Percentiles rank a stretch among this genome's conserved stretches.
These are phyloP conservation scores for Dolichallabes microphthalmus DNA, from an alignment of 2,113 vertebrate genomes.

Conservation along the genomic window DNA sequence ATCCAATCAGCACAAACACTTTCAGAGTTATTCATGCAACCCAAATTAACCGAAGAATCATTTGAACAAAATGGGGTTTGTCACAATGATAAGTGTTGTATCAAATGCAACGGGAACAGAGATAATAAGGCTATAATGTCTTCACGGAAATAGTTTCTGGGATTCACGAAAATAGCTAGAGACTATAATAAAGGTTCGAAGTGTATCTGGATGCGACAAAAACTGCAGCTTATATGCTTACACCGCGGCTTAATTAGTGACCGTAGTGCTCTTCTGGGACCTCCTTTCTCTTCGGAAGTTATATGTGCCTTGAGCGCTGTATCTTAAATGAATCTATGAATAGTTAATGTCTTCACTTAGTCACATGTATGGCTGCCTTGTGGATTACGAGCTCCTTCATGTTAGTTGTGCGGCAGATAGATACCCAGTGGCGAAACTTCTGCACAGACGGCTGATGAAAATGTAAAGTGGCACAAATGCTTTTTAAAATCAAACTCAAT, in stretches of 20 bases:
- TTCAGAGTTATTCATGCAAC: background rate
- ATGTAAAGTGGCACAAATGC: background rate
- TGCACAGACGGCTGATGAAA: background rate
- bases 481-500: background rate
- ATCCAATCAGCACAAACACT: constrained; percentile 30
- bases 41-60: constrained; percentile 20
- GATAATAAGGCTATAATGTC: constrained; percentile 30
- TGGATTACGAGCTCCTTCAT: constrained; percentile 42
- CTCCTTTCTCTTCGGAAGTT: constrained; percentile 28
- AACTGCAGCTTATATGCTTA: constrained; percentile 24
- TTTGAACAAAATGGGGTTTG: constrained; percentile 16
- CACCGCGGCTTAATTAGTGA: constrained; percentile 44
- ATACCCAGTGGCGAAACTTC: constrained; percentile 25
- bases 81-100: constrained; percentile 13
- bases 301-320: constrained; percentile 39
- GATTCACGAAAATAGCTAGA: constrained; percentile 20
- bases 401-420: constrained; percentile 27
- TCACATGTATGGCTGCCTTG: constrained; percentile 39
- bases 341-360: constrained; percentile 47
- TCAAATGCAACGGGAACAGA: constrained; percentile 17
- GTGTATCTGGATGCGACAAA: constrained; percentile 18
- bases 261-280: constrained; percentile 39
- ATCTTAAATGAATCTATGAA: constrained; percentile 47
- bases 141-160: constrained; percentile 26
- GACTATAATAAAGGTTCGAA: constrained; percentile 32